These are phyloP conservation scores for Oxytorus armatus DNA, from an alignment of 2,888 invertebrate genomes.

Conservation along the genomic window DNA sequence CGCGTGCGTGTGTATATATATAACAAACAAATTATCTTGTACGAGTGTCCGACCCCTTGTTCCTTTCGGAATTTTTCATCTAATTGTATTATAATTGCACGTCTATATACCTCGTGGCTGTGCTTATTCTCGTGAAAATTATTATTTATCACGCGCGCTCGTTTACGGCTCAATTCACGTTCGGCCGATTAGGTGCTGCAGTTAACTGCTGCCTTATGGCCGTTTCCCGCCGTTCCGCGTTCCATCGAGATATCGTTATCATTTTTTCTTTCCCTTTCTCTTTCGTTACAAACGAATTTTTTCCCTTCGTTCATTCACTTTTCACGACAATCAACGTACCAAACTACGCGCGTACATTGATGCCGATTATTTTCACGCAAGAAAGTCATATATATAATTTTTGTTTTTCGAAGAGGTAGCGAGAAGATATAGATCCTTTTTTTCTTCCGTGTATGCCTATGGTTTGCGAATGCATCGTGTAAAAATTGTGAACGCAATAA, in stretches of 20 bases:
- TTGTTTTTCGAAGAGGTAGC: neutral
- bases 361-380: neutral
- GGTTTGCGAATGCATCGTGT: slow-evolving; percentile 1
- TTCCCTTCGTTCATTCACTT: neutral
- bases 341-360: neutral
- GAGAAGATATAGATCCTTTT: neutral
- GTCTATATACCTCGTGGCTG: slow-evolving; percentile 8
- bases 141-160: slow-evolving; percentile 42
- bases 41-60: slow-evolving; percentile 21
- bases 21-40: slow-evolving; percentile 16
- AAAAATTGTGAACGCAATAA: slow-evolving; percentile 26
- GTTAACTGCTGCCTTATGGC: slow-evolving; percentile 17
- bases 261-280: neutral
- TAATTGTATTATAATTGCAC: slow-evolving; percentile 64
- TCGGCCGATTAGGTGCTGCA: slow-evolving; percentile 35
- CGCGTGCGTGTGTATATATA: neutral
- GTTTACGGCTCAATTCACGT: slow-evolving; percentile 61
- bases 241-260: slow-evolving; percentile 16
- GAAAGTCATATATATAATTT: neutral
- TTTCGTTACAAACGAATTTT: neutral
- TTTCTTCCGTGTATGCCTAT: no score
- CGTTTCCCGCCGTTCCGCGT: slow-evolving; percentile 12
- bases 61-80: slow-evolving; percentile 36
- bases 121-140: slow-evolving; percentile 35
- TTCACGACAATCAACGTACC: slow-evolving; percentile 24